These are phyloP conservation scores for Ciconia boyciana DNA, from an alignment of 2,113 vertebrate genomes.

Conservation along the genomic window DNA sequence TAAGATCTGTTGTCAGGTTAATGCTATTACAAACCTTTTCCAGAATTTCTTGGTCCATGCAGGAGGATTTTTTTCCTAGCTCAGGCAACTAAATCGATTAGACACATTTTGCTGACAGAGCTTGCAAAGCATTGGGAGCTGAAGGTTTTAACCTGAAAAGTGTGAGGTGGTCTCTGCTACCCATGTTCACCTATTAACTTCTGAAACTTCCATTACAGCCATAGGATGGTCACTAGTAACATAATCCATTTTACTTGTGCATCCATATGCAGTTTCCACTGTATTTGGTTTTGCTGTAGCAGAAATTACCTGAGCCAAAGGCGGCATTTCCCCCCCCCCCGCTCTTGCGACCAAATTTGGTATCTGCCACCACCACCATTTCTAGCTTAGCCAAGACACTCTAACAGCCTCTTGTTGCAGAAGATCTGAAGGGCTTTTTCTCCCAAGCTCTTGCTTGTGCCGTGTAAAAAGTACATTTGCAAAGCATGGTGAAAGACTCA, in stretches of 20 bases:
- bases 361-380: not conserved
- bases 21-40: not conserved
- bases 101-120: not conserved
- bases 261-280: not conserved
- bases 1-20: not conserved
- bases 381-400: not conserved
- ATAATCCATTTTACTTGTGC: not conserved
- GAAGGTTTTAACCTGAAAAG: not conserved
- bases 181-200: not conserved
- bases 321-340: not conserved
- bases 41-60: not conserved
- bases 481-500: not conserved
- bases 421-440: not conserved
- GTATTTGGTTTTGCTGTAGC: not conserved
- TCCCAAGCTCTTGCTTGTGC: not conserved
- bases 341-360: not conserved
- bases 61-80: not conserved
- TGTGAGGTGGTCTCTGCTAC: not conserved
- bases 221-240: not conserved
- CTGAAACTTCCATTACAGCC: not conserved
- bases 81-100: not conserved
- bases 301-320: not conserved
- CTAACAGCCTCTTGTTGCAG: not conserved
- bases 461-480: not conserved
- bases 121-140: not conserved